Conservation (phyloP, 37 sponge, comb jelly and placozoan genomes). For the Halichondria panicea region DNA sequence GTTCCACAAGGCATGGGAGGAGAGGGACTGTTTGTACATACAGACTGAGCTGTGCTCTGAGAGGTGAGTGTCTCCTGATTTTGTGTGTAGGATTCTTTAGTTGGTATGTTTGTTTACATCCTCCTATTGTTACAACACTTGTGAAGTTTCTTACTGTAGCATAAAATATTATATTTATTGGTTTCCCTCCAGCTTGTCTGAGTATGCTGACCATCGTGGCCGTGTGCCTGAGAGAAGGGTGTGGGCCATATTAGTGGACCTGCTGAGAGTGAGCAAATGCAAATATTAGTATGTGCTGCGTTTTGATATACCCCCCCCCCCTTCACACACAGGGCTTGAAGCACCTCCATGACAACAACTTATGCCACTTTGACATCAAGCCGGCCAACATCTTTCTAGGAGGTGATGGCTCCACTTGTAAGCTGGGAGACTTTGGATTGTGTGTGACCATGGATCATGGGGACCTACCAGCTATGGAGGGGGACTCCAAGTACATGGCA, state of each 20-base stretch:
- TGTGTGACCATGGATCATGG: conserved; percentile 44
- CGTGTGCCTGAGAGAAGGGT: conserved; percentile 34
- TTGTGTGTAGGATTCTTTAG: neutral
- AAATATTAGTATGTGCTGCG: too few species aligned
- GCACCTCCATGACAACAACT: conserved; percentile 77
- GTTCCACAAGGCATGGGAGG: conserved; percentile 91
- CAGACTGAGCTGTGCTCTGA: conserved; percentile 90
- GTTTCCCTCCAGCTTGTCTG: conserved; percentile 36
- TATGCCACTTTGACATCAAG: conserved; percentile 93
- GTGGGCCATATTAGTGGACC: conserved; percentile 53
- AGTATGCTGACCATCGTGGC: conserved; percentile 74
- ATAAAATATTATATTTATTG: neutral
- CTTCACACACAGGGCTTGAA: conserved; percentile 66
- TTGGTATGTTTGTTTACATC: too few species aligned
- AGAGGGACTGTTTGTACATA: conserved; percentile 74
- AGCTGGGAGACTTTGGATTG: conserved; percentile 89
- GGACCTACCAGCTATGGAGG: conserved; percentile 59
- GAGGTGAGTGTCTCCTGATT: conserved; percentile 41
- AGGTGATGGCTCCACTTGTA: conserved; percentile 55
- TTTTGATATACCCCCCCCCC: neutral
- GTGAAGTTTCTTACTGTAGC: neutral
- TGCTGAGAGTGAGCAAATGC: conserved; percentile 49
- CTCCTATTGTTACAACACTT: neutral
- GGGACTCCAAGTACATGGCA: conserved; percentile 88
- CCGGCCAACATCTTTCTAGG: conserved; percentile 88